Evolutionary conservation across 1,140 invertebrate species (phyloP), one percentile per base, ranked within the genome.

Genomic region (Cepaea nemoralis): DNA sequence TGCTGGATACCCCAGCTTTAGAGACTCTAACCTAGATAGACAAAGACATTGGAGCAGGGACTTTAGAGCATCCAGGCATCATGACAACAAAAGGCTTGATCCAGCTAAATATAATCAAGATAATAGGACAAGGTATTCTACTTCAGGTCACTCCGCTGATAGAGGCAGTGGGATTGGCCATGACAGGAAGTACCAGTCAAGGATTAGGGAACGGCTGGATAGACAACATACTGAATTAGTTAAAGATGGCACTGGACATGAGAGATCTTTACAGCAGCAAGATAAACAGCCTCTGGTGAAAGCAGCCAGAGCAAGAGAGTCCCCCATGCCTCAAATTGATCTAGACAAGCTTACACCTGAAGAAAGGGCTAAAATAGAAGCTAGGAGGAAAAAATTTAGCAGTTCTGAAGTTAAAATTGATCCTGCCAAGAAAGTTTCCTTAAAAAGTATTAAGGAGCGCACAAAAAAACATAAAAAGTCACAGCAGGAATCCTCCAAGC

Each of bases 331-430:
- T 37, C n/a, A 71, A 27, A 55, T 73, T 45, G 78, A 80, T 42
- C 39, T 80, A 35, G 69, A 80, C 19, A 80, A 80, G 73, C 78
- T 80, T 80, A 77, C 71, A 27, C 77, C 81, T 48, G 83, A 83
- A 33, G 83, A 86, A 76, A 74, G 75, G 35, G 67, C 82, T 27
- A 83, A 71, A 78, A 59, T 86, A 67, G 85, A 84, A 27, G 85
- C 85, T 12, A 77, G 85, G 14, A 73, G 50, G 42, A 79, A 70
- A 48, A 86, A 86, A 42, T 86, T 86, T 83, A 67, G 77, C 48
- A 79, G 27, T 50, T 77, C 48, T 19, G 79, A 82, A 50, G 73
- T 78, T 42, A 67, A 78, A n/a, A 78, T 78, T 69, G 79, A 83
- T 79, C 55, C 75, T 50, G 66, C 76, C 35, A 73, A 71, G n/a